A percentile compares a stretch with the other conserved stretches of the same genome.
phyloP scores from a whole-genome alignment of 1,140 invertebrate genomes.

The Panonychus citri region DNA sequence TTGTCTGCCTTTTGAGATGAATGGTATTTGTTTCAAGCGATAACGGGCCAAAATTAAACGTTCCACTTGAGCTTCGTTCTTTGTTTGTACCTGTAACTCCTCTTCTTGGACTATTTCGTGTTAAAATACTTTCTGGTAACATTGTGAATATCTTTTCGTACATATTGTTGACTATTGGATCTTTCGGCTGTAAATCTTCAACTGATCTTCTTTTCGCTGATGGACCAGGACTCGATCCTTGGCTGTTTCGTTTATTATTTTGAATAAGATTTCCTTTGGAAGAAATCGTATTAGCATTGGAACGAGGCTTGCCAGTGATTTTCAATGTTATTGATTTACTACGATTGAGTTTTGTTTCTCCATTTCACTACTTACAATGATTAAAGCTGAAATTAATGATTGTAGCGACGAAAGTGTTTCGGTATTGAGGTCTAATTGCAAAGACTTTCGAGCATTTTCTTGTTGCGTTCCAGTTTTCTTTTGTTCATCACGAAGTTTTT shows the following conservation, averaged over 20 bases:
- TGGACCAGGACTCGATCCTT: constrained; percentile 6
- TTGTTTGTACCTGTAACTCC: neutral
- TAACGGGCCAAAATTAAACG: neutral
- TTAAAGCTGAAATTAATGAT: neutral
- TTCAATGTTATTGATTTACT: neutral
- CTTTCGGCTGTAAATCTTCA: neutral
- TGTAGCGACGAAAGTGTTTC: neutral
- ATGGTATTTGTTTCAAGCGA: neutral
- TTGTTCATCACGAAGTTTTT: neutral
- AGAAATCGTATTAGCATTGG: neutral
- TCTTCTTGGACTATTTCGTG: neutral
- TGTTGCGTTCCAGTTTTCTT: neutral
- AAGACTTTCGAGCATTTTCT: neutral
- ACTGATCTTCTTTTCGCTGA: neutral
- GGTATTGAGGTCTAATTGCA: neutral
- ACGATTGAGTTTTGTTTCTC: neutral
- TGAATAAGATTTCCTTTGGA: neutral
- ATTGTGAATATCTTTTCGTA: neutral
- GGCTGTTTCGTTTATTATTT: neutral
- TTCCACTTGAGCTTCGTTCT: neutral
- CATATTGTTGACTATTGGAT: neutral
- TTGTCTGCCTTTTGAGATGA: neutral
- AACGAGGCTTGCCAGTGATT: neutral
- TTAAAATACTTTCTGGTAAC: neutral
- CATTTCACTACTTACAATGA: neutral